phyloP scores from a whole-genome alignment of 2,888 invertebrate genomes.

The Lypha dubia region DNA sequence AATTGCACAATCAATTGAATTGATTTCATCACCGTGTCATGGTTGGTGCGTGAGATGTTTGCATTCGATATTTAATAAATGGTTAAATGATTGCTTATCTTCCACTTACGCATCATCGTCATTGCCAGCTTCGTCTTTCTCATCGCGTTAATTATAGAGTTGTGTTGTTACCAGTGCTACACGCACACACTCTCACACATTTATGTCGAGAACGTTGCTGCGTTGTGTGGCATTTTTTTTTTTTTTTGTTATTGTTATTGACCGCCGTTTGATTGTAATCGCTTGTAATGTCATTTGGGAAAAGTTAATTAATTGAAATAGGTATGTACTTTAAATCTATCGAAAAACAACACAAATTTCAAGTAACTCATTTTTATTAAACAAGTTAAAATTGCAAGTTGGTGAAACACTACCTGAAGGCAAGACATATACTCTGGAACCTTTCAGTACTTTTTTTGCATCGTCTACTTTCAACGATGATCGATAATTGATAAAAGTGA shows the following conservation, averaged over 20 bases:
- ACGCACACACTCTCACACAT: too few species aligned
- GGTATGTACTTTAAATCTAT: not conserved
- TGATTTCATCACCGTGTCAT: constrained; percentile 71
- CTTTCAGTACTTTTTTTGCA: too few species aligned
- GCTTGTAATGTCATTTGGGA: constrained; percentile 54
- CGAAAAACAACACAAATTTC: not conserved
- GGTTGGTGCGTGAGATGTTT: constrained; percentile 69
- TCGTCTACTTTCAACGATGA: too few species aligned
- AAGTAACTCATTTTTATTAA: not conserved
- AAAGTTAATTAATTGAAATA: constrained; percentile 21
- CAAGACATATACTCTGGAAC: too few species aligned
- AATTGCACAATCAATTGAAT: constrained; percentile 71
- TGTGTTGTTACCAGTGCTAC: constrained; percentile 3
- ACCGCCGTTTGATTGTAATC: constrained; percentile 22
- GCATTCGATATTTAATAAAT: constrained; percentile 70
- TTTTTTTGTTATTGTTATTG: constrained; percentile 15
- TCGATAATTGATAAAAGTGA: too few species aligned
- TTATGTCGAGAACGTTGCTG: not conserved
- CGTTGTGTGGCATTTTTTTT: constrained; percentile 4
- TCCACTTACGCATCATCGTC: constrained; percentile 61
- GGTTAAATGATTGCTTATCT: constrained; percentile 70
- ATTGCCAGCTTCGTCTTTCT: constrained; percentile 25
- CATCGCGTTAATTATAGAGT: constrained; percentile 11
- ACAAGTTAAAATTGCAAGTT: not conserved
- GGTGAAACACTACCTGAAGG: too few species aligned